These are phyloP conservation scores for Steinernema feltiae DNA, from an alignment of 1,140 invertebrate genomes.

Conservation along the genomic window DNA sequence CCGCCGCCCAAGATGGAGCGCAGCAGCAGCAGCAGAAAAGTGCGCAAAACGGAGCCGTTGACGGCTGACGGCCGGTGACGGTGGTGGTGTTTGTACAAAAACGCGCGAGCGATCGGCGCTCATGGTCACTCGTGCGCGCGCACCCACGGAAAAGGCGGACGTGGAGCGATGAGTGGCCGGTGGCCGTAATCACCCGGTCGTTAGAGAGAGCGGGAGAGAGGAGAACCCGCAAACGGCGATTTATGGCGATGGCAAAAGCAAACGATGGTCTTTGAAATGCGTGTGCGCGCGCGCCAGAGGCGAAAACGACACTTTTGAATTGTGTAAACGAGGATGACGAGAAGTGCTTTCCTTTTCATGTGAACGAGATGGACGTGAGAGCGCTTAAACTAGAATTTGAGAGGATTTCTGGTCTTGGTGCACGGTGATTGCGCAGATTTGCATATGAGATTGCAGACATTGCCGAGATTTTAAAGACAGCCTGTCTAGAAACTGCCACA, in stretches of 20 bases:
- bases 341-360: no score
- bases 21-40: neutral
- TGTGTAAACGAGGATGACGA: neutral
- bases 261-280: neutral
- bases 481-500: no score
- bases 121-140: neutral
- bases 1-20: neutral
- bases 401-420: no score
- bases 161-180: neutral
- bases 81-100: neutral
- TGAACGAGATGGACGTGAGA: neutral
- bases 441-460: no score
- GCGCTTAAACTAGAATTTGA: neutral
- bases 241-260: neutral
- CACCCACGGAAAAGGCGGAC: no score
- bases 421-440: no score
- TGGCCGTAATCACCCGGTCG: neutral
- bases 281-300: no score
- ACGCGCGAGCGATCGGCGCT: neutral
- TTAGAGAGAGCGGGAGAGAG: neutral
- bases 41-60: slow-evolving; percentile 9
- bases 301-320: neutral
- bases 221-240: neutral
- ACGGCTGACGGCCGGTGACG: no score
- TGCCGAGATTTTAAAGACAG: no score